Base-by-base conservation (phyloP, 2,113 vertebrate genomes). In the Beaufortia kweichowensis region DNA sequence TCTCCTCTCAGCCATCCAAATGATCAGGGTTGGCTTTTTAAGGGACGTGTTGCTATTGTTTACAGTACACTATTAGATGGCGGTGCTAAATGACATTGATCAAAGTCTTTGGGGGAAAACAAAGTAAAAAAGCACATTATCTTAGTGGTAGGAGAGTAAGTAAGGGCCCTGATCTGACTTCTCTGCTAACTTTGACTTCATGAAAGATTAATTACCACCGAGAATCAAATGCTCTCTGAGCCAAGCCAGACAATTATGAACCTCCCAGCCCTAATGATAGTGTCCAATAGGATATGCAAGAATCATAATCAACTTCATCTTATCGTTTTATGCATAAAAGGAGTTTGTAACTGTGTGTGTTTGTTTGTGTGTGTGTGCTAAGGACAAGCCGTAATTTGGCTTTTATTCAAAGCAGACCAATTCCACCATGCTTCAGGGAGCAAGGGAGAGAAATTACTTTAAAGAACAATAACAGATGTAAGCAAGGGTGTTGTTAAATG, bases 201-300 rank as follows among this genome's bases (percentile, higher is more conserved):
- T 83, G 48, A 79, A 67, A 77, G 75, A 82, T 83, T 79, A 80
- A 84, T 79, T 81, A 80, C 75, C 48, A 67, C 46, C 29, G 28
- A 72, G 56, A 60, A 68, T 82, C 83, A 77, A 65, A 72, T 73
- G 60, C 69, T 75, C 56, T 75, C 77, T 26, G 62, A 64, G 69
- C 63, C 60, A 78, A 83, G 62, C 77, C 76, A 79, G 75, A 48
- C 79, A 81, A 81, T 85, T 82, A 81, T 64, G 74, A 67, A 61
- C 29, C 55, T 53, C 17, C 72, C 56, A 48, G 60, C n/a, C 55
- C 70, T 85, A 83, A 85, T 83, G 79, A 83, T 77, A 66, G 65
- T 29, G 57, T 75, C 64, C 61, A 65, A 72, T 72, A 75, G 39
- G 48, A 81, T 77, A 76, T 75, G 75, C 59, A 50, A 23, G 55